These are phyloP conservation scores for Leucania comma DNA, from an alignment of 2,888 invertebrate genomes.

Conservation along the genomic window DNA sequence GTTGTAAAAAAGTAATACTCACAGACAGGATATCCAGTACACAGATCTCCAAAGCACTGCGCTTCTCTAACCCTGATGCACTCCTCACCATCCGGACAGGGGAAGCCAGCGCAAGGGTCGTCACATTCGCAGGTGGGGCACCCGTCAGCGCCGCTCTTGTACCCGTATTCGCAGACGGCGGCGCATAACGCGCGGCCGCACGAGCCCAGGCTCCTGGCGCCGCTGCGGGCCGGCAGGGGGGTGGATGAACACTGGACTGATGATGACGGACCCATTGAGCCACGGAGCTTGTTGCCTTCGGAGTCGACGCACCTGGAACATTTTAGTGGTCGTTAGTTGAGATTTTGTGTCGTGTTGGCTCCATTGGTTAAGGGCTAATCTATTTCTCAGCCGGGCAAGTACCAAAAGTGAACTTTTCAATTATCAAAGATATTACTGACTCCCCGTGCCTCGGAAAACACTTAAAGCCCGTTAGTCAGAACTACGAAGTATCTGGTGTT, in stretches of 20 bases:
- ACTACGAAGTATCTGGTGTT: too few species aligned
- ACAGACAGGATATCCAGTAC: conserved; percentile 95
- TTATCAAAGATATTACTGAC: too few species aligned
- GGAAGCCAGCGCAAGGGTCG: conserved; percentile 95
- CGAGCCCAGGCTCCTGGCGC: conserved; percentile 88
- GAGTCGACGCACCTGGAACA: conserved; percentile 93
- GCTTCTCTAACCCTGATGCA: conserved; percentile 94
- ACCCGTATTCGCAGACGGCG: conserved; percentile 96
- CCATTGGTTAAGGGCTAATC: too few species aligned
- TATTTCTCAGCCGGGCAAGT: too few species aligned
- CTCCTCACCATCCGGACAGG: conserved; percentile 93
- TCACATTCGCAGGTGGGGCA: conserved; percentile 97
- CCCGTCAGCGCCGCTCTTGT: conserved; percentile 92
- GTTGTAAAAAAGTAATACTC: too few species aligned
- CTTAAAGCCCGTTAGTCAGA: too few species aligned
- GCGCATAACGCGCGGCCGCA: conserved; percentile 95
- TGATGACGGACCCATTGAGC: conserved; percentile 95
- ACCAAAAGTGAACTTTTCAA: too few species aligned
- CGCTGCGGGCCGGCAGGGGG: conserved; percentile 79
- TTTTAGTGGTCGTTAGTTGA: too few species aligned
- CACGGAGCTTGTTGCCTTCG: conserved; percentile 94
- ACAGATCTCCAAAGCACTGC: conserved; percentile 91
- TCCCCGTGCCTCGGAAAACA: too few species aligned
- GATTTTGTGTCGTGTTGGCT: too few species aligned
- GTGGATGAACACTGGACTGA: conserved; percentile 91